Evolutionary conservation across 2,113 vertebrate genomes (phyloP).

Genomic region (Pterocles gutturalis): DNA sequence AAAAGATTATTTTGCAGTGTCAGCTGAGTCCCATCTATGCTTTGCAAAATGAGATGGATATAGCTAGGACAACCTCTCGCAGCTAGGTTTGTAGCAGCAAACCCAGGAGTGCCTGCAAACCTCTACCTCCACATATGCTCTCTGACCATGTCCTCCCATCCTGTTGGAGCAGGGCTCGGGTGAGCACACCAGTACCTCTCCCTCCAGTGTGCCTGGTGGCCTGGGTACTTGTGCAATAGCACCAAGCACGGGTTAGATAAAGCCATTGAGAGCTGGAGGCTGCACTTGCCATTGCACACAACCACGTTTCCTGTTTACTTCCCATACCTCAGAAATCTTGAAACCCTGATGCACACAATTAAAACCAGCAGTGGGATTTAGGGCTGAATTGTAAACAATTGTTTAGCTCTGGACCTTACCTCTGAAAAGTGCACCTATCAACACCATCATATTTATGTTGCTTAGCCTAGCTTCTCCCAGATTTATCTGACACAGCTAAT

Average conservation of each 20-base stretch:
- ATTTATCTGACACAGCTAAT: neutral
- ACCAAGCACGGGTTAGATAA: neutral
- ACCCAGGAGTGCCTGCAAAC: neutral
- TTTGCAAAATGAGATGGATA: neutral
- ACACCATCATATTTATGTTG: neutral
- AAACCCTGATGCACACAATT: neutral
- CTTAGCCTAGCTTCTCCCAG: neutral
- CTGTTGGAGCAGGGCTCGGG: rapidly evolving
- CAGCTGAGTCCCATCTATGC: neutral
- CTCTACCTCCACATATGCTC: neutral
- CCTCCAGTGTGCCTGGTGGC: neutral
- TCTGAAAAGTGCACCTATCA: neutral
- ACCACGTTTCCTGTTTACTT: neutral
- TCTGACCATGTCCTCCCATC: neutral
- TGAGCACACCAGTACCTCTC: neutral
- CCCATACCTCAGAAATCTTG: neutral
- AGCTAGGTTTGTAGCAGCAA: neutral
- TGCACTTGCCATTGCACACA: neutral
- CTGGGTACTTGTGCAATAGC: neutral
- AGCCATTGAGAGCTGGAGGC: neutral
- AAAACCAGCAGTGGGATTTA: neutral
- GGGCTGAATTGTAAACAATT: neutral
- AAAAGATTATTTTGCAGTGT: neutral
- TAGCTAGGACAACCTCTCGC: neutral
- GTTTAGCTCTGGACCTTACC: neutral